Percentiles rank a stretch among this genome's conserved stretches.
These are phyloP conservation scores for Micropterix aruncella DNA, from an alignment of 2,888 invertebrate species.

Conservation along the genomic window DNA sequence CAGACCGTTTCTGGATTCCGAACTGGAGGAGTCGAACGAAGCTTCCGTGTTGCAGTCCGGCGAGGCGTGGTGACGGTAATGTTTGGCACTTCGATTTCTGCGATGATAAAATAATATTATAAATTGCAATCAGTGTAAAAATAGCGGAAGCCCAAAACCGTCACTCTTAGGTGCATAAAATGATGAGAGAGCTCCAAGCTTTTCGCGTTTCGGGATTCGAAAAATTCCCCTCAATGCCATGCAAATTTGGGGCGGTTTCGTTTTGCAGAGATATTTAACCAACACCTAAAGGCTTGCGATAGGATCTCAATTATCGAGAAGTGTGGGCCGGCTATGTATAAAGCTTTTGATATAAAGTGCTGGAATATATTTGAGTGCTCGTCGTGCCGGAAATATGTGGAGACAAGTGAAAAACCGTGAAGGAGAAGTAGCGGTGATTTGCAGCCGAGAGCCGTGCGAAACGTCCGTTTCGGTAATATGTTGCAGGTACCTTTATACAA, in stretches of 20 bases:
- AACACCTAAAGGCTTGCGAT: constrained; percentile 1
- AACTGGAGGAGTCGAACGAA: constrained; percentile 77
- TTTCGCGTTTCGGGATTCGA: no score
- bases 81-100: constrained; percentile 72
- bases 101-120: no score
- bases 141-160: no score
- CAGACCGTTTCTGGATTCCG: constrained; percentile 69
- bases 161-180: no score
- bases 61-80: constrained; percentile 77
- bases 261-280: no score
- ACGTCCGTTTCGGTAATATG: not conserved
- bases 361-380: not conserved
- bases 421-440: not conserved
- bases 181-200: no score
- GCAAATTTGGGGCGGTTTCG: no score
- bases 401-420: not conserved
- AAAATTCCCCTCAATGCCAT: no score
- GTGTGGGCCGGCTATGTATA: not conserved
- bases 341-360: not conserved
- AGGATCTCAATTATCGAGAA: no score
- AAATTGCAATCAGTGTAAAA: no score
- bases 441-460: not conserved
- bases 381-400: not conserved
- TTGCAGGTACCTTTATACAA: constrained; percentile 8
- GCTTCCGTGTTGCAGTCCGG: constrained; percentile 86